Evolutionary conservation across 2,888 invertebrate genomes (phyloP), one percentile per base, ranked within the genome.

Genomic region (Anoncus sp.): DNA sequence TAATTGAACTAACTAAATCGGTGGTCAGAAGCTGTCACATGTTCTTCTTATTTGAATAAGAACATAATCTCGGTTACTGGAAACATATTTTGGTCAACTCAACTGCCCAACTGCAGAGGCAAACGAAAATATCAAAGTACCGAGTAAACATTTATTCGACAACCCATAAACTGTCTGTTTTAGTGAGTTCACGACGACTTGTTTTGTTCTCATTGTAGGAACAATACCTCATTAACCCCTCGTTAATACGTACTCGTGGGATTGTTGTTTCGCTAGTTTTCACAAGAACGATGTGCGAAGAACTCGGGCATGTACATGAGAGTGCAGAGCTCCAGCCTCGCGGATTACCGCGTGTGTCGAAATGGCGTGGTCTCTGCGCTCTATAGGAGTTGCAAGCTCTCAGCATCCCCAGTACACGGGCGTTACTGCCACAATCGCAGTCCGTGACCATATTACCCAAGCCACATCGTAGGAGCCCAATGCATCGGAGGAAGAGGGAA

Each of bases 211-310:
- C n/a, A n/a, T n/a, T n/a, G n/a, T n/a, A n/a, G n/a, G n/a, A n/a
- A n/a, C n/a, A n/a, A n/a, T n/a, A n/a, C n/a, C n/a, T n/a, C n/a
- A n/a, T n/a, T n/a, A n/a, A n/a, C n/a, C n/a, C n/a, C n/a, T n/a
- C n/a, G n/a, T n/a, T n/a, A n/a, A n/a, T n/a, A n/a, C n/a, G n/a
- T 22, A 59, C 22, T 18, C 60, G 45, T 43, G 51, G 40, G 59
- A 74, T 59, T 18, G 51, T 60, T 60, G n/a, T n/a, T n/a, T 43
- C 20, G 73, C 51, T 40, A 22, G 35, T 51, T 49, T 49, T 16
- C 4, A 16, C 38, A 27, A 22, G 70, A 31, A 43, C 20, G 60
- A 43, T 53, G 31, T 27, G 55, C 35, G 47, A 35, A n/a, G 31
- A 63, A 45, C 43, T 24, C 53, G 24, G 10, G 7, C 5, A 35